These are phyloP conservation scores for Blomia tropicalis DNA, from an alignment of 2,888 invertebrate genomes.

Conservation along the genomic window DNA sequence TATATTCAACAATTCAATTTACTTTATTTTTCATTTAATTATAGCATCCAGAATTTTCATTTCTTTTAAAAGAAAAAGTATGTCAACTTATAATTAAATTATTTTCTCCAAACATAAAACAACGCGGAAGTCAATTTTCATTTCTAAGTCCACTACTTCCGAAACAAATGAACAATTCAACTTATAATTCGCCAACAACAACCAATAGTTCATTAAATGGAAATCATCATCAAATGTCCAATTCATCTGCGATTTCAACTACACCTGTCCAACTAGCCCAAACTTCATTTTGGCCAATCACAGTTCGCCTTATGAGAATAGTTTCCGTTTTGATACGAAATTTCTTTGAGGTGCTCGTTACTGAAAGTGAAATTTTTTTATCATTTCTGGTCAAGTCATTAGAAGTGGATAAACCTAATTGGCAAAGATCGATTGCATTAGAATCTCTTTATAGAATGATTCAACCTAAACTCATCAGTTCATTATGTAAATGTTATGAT, in stretches of 20 bases:
- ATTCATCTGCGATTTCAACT: neutral
- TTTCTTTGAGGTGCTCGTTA: slow-evolving; percentile 76
- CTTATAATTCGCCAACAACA: neutral
- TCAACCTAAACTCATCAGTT: neutral
- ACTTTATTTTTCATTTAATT: slow-evolving; percentile 30
- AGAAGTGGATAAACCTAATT: slow-evolving; percentile 85
- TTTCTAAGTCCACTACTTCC: slow-evolving; percentile 25
- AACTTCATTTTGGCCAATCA: slow-evolving; percentile 89
- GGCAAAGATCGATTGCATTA: slow-evolving; percentile 52
- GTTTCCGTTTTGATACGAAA: slow-evolving; percentile 83
- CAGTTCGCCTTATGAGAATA: slow-evolving; percentile 78
- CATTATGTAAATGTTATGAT: neutral
- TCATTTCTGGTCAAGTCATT: slow-evolving; percentile 90
- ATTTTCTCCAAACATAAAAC: slow-evolving; percentile 93
- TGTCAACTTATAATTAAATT: slow-evolving; percentile 95
- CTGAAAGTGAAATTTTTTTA: slow-evolving; percentile 95
- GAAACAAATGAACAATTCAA: neutral
- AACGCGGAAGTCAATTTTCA: neutral
- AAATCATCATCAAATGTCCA: neutral
- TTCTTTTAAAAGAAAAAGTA: slow-evolving; percentile 83
- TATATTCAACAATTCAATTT: neutral
- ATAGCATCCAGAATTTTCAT: slow-evolving; percentile 81
- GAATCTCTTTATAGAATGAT: slow-evolving; percentile 19
- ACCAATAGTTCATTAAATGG: neutral
- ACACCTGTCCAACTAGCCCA: slow-evolving; percentile 42